Percentiles rank a stretch among this genome's conserved stretches.
Evolutionary conservation across 2,888 invertebrate species (phyloP).

Genomic region (Caenorhabditis becei): DNA sequence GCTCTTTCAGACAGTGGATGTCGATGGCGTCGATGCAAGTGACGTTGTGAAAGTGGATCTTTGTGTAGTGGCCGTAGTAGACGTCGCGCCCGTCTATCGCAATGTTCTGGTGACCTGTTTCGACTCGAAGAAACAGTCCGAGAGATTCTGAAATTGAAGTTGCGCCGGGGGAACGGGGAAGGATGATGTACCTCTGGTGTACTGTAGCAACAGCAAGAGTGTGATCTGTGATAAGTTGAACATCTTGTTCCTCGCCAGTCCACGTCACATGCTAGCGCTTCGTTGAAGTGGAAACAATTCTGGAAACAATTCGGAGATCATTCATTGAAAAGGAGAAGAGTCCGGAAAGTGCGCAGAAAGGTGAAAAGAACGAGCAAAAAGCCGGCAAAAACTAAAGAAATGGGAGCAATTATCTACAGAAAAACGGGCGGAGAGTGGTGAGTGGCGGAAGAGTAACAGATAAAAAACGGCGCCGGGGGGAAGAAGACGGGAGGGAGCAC

Average conservation of each 20-base stretch:
- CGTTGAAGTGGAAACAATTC: conserved; percentile 5
- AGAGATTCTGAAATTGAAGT: conserved; percentile 35
- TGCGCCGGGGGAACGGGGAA: too few relatives aligned
- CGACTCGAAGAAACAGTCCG: conserved; percentile 63
- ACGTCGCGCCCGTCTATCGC: conserved; percentile 67
- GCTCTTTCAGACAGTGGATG: conserved; percentile 67
- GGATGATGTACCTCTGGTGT: conserved; percentile 41
- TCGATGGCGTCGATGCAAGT: conserved; percentile 64
- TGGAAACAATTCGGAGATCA: neutral
- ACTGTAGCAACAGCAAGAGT: conserved; percentile 37
- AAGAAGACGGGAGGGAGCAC: conserved; percentile 5
- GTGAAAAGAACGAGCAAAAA: conserved; percentile 34
- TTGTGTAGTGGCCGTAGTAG: conserved; percentile 70
- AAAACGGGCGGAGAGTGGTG: conserved; percentile 31
- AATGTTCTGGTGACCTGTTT: conserved; percentile 69
- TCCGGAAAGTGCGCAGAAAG: conserved; percentile 9
- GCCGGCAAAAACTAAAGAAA: conserved; percentile 44
- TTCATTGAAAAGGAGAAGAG: neutral
- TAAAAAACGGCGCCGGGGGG: conserved; percentile 43
- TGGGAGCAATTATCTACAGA: conserved; percentile 47
- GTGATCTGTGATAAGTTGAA: conserved; percentile 10
- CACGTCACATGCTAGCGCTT: conserved; percentile 35
- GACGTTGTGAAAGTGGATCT: conserved; percentile 65
- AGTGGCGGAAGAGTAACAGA: conserved; percentile 54
- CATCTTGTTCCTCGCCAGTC: conserved; percentile 6